Conservation (phyloP, 2,888 invertebrate genomes). For the Spilosoma lubricipeda region DNA sequence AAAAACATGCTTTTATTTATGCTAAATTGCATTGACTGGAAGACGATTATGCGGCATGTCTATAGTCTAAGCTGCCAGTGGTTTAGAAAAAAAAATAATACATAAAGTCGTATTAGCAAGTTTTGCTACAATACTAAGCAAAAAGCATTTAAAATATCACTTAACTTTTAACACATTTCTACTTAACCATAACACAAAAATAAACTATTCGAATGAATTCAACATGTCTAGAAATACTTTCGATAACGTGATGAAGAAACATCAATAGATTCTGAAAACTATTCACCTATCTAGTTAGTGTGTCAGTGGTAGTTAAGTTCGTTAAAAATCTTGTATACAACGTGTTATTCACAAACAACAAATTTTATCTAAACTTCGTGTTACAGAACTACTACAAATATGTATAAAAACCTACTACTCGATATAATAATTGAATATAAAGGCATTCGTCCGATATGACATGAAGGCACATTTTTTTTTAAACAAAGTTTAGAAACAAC, state of each 20-base stretch:
- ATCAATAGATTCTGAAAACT: constrained; percentile 44
- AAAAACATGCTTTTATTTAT: neutral
- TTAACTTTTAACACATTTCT: constrained; percentile 64
- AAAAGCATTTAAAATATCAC: constrained; percentile 66
- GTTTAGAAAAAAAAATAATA: constrained; percentile 31
- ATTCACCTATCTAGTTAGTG: constrained; percentile 46
- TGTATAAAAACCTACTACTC: constrained; percentile 78
- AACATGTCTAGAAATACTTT: constrained; percentile 77
- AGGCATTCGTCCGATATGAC: constrained; percentile 84
- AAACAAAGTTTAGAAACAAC: constrained; percentile 61
- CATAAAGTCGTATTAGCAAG: constrained; percentile 18
- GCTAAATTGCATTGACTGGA: constrained; percentile 1
- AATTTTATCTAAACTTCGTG: constrained; percentile 64
- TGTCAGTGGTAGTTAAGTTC: constrained; percentile 48
- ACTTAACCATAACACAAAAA: constrained; percentile 76
- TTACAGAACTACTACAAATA: constrained; percentile 67
- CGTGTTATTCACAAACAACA: constrained; percentile 62
- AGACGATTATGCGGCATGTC: constrained; percentile 29
- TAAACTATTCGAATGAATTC: constrained; percentile 83
- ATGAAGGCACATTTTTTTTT: constrained; percentile 80
- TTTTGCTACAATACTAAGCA: constrained; percentile 58
- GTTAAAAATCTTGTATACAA: constrained; percentile 58
- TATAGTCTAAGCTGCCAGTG: constrained; percentile 16
- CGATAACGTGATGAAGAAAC: constrained; percentile 48
- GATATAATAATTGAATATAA: constrained; percentile 67